Evolutionary conservation across 2,113 vertebrate genomes (phyloP).

Genomic region (Calonectris borealis): DNA sequence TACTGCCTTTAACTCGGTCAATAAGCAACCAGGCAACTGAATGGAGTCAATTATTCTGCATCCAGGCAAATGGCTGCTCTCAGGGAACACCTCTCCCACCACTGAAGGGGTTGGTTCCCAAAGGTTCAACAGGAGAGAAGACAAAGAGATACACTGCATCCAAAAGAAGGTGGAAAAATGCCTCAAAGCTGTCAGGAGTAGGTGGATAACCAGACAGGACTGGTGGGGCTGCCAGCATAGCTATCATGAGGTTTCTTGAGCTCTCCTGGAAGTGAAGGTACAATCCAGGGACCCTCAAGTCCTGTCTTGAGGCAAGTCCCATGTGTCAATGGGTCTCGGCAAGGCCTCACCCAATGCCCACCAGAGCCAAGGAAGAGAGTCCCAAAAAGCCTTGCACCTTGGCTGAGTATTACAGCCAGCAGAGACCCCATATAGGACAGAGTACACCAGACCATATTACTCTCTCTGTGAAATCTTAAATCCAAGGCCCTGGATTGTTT

Average conservation of each 20-base stretch:
- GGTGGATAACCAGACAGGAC: not conserved
- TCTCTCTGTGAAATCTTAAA: not conserved
- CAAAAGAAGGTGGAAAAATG: not conserved
- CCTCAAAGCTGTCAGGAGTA: not conserved
- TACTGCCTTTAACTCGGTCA: not conserved
- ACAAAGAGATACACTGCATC: not conserved
- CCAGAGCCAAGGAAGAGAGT: not conserved
- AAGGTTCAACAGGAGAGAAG: not conserved
- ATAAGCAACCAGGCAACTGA: not conserved
- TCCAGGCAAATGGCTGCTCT: not conserved
- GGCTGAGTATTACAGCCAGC: not conserved
- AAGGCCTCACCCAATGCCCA: not conserved
- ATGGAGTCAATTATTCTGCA: not conserved
- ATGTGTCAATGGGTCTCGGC: not conserved
- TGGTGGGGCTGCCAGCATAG: not conserved
- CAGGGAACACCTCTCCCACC: not conserved
- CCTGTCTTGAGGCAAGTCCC: not conserved
- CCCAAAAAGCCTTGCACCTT: not conserved
- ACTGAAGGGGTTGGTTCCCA: not conserved
- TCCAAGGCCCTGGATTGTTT: not conserved
- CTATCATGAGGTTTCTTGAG: not conserved
- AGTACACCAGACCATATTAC: not conserved
- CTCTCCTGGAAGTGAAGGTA: not conserved
- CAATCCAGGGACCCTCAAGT: not conserved
- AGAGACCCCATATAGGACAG: not conserved